Percentiles rank a stretch among this genome's conserved stretches.
These are phyloP conservation scores for Patiria pectinifera DNA, from an alignment of 53 echinoderm and acorn worm species.

Conservation along the genomic window DNA sequence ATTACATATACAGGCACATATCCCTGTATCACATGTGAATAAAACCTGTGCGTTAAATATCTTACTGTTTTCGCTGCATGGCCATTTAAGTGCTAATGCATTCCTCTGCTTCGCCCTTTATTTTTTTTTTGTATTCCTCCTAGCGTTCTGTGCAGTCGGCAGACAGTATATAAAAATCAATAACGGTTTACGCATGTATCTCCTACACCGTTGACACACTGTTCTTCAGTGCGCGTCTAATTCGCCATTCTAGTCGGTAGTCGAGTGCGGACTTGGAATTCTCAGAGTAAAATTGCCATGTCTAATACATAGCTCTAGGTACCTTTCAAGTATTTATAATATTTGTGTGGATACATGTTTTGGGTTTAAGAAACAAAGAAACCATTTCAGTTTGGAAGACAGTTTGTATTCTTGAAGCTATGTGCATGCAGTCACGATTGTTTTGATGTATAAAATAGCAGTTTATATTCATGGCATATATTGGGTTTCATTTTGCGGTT, in stretches of 20 bases:
- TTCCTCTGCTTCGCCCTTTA: neutral
- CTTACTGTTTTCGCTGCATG: neutral
- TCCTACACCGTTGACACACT: neutral
- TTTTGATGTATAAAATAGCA: too few relatives aligned
- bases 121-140: neutral
- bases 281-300: neutral
- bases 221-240: neutral
- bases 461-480: too few relatives aligned
- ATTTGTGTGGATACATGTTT: too few relatives aligned
- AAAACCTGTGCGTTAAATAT: neutral
- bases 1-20: too few relatives aligned
- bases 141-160: neutral
- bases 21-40: neutral
- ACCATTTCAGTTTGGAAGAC: too few relatives aligned
- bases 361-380: too few relatives aligned
- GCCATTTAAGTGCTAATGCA: slow-evolving; percentile 20
- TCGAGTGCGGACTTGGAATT: neutral
- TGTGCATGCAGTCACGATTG: too few relatives aligned
- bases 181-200: slow-evolving; percentile 2
- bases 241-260: neutral
- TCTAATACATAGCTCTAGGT: neutral
- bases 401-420: too few relatives aligned
- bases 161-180: neutral
- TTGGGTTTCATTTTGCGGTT: too few relatives aligned
- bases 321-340: too few relatives aligned